A percentile compares a stretch with the other conserved stretches of the same genome.
Evolutionary conservation across 64 coral and sea anemone genomes (phyloP).

Genomic region (Catalaphyllia jardinei): DNA sequence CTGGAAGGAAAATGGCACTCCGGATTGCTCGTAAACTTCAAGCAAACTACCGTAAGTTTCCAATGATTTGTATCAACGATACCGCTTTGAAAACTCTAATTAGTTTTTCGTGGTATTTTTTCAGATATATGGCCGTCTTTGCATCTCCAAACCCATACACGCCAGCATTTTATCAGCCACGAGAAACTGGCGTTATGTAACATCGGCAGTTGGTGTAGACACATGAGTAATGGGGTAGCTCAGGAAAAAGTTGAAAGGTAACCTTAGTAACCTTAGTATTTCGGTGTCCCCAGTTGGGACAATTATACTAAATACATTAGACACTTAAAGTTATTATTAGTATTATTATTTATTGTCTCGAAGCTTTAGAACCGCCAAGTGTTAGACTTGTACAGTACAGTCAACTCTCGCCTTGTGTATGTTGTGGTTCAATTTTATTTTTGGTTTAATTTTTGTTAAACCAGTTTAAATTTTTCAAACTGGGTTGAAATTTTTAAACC

Average conservation of each 20-base stretch:
- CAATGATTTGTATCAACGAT: neutral
- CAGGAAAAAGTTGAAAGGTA: slow-evolving; percentile 20
- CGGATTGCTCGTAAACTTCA: slow-evolving; percentile 1
- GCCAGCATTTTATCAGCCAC: neutral
- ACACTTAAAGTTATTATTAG: neutral
- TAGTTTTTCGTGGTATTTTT: neutral
- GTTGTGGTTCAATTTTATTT: too few species aligned
- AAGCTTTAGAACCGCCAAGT: neutral
- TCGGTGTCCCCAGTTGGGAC: too few species aligned
- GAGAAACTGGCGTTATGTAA: neutral
- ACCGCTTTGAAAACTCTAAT: neutral
- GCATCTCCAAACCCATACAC: neutral
- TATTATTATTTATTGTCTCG: neutral
- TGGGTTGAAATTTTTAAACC: too few species aligned
- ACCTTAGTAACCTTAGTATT: neutral
- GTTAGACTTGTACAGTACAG: neutral
- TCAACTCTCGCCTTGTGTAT: too few species aligned
- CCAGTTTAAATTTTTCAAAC: too few species aligned
- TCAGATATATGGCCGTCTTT: neutral
- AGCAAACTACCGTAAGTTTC: neutral
- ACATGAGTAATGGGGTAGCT: neutral
- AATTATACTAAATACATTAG: too few species aligned
- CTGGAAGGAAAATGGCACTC: neutral
- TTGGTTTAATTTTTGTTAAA: too few species aligned
- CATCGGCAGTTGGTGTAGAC: neutral